Evolutionary conservation across 2,113 vertebrate species (phyloP), one percentile per base, ranked within the genome.

Genomic region (Phalacrocorax aristotelis): DNA sequence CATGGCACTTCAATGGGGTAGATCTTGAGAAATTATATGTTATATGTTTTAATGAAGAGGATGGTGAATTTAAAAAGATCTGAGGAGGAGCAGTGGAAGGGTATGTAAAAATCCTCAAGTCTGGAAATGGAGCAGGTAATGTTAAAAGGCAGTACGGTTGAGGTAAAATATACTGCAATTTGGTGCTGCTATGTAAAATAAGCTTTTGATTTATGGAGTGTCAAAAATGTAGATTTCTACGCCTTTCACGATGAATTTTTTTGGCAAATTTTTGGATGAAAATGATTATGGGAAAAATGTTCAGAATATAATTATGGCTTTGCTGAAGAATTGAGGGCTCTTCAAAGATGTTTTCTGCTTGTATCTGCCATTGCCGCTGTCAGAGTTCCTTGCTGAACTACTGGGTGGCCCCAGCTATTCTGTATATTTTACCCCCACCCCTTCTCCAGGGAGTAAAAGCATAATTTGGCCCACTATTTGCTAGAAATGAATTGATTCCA

Each of bases 201-300:
- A 98, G 98, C 87, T 98, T 98, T 98, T 98, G 98, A 98, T 98
- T 98, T 98, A 98, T 98, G 98, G 98, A 98, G 97, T 97, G 98
- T 97, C 98, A 98, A 98, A 98, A 98, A 98, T 98, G 98, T 98
- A 98, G 98, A 98, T 97, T 94, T 97, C 97, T 93, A 90, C 22
- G 95, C 97, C 97, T 98, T 98, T 98, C 97, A 97, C 79, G 71
- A 98, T 98, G 98, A 98, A 97, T 97, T 97, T 97, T 97, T 98
- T 98, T 98, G 97, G 97, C 98, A 98, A 98, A 97, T 94, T 98
- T 98, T 97, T 97, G 97, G 97, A 98, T 97, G 95, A 98, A 98
- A 98, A 98, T 78, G 68, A 95, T 97, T 87, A 95, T 95, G 95
- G 96, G 92, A 92, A 95, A 96, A 97, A 93, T 66, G 76, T 93